Conservation (phyloP, 2,113 vertebrate species). For the Eptatretus burgeri region DNA sequence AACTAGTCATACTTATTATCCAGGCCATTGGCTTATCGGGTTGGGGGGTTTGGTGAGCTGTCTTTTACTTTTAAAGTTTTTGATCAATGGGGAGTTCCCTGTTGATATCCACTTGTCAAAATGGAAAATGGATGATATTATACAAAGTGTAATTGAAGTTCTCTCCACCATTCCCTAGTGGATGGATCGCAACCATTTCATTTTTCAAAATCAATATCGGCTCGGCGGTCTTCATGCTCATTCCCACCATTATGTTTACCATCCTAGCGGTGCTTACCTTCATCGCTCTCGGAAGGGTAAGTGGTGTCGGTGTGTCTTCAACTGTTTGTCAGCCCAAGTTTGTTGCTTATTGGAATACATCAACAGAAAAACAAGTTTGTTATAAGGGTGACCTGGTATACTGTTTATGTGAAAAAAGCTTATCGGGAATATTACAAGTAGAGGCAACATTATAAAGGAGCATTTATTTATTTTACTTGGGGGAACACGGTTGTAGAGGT, state of each 20-base stretch:
- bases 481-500: too few relatives aligned
- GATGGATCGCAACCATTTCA: conserved; percentile 68
- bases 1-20: conserved; percentile 73
- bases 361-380: too few relatives aligned
- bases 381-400: too few relatives aligned
- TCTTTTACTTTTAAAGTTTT: background rate
- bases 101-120: too few relatives aligned
- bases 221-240: conserved; percentile 56
- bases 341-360: background rate
- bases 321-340: background rate
- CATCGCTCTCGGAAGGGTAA: conserved; percentile 65
- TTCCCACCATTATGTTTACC: conserved; percentile 73
- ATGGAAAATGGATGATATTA: too few relatives aligned
- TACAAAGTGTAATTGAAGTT: too few relatives aligned
- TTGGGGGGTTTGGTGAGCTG: conserved; percentile 91
- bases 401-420: too few relatives aligned
- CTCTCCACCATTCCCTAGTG: conserved; percentile 22
- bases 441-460: too few relatives aligned
- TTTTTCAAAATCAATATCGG: conserved; percentile 65
- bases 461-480: too few relatives aligned
- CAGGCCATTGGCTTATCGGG: conserved; percentile 82
- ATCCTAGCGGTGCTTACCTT: conserved; percentile 51
- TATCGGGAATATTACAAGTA: too few relatives aligned
- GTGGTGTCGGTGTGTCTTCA: background rate
- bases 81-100: too few relatives aligned